A percentile compares a stretch with the other conserved stretches of the same genome.
Conservation (phyloP, 2,888 invertebrate species). For the Danaus chrysippus region DNA sequence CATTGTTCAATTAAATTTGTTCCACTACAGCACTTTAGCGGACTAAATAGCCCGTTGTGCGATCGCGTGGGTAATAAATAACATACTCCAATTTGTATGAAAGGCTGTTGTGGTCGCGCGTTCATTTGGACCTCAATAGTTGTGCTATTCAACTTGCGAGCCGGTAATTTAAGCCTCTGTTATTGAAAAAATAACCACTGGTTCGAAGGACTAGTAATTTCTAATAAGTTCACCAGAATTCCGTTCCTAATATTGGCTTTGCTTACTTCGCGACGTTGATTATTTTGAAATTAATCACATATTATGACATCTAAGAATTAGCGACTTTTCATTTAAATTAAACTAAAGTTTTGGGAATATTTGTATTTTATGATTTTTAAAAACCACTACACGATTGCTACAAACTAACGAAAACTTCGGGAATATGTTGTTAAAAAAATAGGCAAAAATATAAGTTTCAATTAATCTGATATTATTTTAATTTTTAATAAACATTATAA, state of each 20-base stretch:
- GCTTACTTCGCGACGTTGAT: too few relatives aligned
- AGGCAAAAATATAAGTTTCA: too few relatives aligned
- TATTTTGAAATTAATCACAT: too few relatives aligned
- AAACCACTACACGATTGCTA: too few relatives aligned
- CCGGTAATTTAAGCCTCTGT: background rate
- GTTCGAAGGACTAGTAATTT: constrained; percentile 31
- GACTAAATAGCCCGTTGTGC: constrained; percentile 15
- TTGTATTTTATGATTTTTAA: too few relatives aligned
- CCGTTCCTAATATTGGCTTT: constrained; percentile 36
- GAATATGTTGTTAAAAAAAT: too few relatives aligned
- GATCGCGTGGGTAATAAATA: constrained; percentile 18
- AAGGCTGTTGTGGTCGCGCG: constrained; percentile 13
- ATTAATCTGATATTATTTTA: too few relatives aligned
- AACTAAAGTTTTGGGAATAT: too few relatives aligned
- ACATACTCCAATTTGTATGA: constrained; percentile 21
- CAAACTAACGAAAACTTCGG: too few relatives aligned
- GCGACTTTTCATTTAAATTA: too few relatives aligned
- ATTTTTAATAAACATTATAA: too few relatives aligned
- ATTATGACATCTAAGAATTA: too few relatives aligned
- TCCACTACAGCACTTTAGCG: constrained; percentile 17
- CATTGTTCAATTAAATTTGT: constrained; percentile 21
- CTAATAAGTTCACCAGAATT: constrained; percentile 39
- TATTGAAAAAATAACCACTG: constrained; percentile 7
- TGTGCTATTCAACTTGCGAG: constrained; percentile 7
- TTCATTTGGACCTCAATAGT: constrained; percentile 15